Percentiles rank a stretch among this genome's conserved stretches.
Evolutionary conservation across 2,113 vertebrate genomes (phyloP).

Genomic region (Condylura cristata): DNA sequence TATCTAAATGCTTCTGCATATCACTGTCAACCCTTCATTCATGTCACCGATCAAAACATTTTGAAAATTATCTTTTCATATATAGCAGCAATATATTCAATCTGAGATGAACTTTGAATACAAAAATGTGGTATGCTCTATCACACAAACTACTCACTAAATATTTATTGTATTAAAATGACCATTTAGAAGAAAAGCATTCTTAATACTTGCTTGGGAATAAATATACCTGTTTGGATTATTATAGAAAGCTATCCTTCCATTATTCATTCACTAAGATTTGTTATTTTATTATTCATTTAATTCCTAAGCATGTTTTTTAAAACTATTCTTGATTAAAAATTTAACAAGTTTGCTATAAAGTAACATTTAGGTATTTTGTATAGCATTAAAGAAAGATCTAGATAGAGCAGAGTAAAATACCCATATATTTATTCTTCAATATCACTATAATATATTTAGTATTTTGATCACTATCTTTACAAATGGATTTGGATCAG

Average conservation of each 20-base stretch:
- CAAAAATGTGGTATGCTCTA: neutral
- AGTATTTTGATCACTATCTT: neutral
- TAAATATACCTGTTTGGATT: neutral
- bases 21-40: neutral
- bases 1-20: neutral
- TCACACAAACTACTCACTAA: neutral
- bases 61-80: conserved; percentile 8
- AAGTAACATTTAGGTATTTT: neutral
- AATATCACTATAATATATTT: neutral
- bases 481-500: no score
- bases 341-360: conserved; percentile 2
- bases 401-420: neutral
- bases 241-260: neutral
- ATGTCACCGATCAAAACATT: neutral
- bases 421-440: neutral
- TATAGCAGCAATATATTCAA: neutral
- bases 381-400: neutral
- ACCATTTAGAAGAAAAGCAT: neutral
- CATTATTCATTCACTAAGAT: conserved; percentile 39
- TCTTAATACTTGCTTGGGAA: conserved; percentile 23
- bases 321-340: conserved; percentile 45
- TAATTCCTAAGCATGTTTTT: conserved; percentile 44
- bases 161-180: neutral
- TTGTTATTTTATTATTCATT: conserved; percentile 47
- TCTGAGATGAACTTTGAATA: neutral